Conservation (phyloP, 92 coral and sea anemone species). For the Zoanthus sociatus region DNA sequence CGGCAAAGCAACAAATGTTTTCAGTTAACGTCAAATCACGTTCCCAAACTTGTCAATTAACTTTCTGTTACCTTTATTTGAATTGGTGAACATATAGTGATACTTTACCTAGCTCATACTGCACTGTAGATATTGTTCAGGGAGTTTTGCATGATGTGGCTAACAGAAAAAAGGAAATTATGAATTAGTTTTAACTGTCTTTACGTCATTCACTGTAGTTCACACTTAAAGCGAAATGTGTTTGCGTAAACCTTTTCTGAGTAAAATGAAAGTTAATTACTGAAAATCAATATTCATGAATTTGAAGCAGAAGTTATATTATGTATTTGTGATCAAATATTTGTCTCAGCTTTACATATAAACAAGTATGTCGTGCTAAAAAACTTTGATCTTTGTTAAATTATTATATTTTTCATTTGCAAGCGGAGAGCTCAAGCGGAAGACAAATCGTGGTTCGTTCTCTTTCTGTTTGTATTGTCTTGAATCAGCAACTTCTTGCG, state of each 20-base stretch:
- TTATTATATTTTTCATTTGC: background rate
- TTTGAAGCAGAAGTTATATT: constrained; percentile 1
- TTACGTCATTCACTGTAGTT: background rate
- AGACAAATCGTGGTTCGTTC: background rate
- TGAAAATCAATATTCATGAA: constrained; percentile 1
- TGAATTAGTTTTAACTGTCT: background rate
- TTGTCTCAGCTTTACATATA: background rate
- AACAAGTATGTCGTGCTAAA: background rate
- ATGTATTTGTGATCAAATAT: constrained; percentile 8
- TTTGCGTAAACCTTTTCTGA: background rate
- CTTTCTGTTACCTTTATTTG: background rate
- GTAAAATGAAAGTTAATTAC: constrained; percentile 3
- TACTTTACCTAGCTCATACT: background rate
- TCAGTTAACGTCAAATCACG: background rate
- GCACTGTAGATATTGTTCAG: background rate
- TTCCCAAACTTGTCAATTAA: background rate
- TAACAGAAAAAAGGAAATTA: background rate
- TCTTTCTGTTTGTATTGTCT: background rate
- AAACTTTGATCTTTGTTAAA: background rate
- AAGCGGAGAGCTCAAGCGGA: background rate
- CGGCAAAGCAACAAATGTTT: background rate
- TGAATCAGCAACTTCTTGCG: background rate
- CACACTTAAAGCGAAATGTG: background rate
- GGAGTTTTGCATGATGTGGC: background rate
- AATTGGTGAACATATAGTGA: background rate